Evolutionary conservation across 2,888 invertebrate genomes (phyloP), one percentile per base, ranked within the genome.

Genomic region (Catocala sponsa): DNA sequence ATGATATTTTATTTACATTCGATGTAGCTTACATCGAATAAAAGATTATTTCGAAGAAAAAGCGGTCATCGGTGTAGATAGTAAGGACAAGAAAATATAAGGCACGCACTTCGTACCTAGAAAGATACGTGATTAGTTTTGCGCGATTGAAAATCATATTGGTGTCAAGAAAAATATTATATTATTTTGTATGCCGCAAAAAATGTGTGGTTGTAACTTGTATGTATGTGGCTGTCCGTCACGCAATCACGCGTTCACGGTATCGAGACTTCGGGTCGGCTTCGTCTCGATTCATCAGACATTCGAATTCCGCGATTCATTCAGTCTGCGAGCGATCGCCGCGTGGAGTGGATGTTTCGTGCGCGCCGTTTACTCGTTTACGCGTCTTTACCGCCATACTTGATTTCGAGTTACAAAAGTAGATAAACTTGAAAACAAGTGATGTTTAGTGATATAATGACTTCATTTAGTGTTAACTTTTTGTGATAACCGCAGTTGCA

Each of bases 241-340:
- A 59, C 52, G 42, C 41, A 47, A 52, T 47, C 52, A 47, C 52
- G 33, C 53, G 47, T 59, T 52, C 52, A 33, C 33, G 6, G 41
- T 54, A 51, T 63, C 58, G 35, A 43, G 50, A 43, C 41, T 44
- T 42, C 35, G 32, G 35, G 33, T 50, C 48, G 13, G 11, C 32
- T 49, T 33, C 15, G 32, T 47, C 53, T 57, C 76, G 76, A 68
- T 63, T 54, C 41, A 38, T 6, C 33, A 48, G 50, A 58, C 53
- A 61, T 65, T 52, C 59, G 63, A 69, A 44, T 56, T 55, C 79
- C 79, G 72, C 69, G n/a, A n/a, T 77, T 78, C 76, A 71, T 70
- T 81, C 84, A 91, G 91, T 91, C 81, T 79, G 88, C 88, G 87
- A 83, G 85, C 83, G 78, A 76, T 75, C 78, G 88, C 83, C 81